These are phyloP conservation scores for Drosophila kuntzei DNA, from an alignment of 2,888 invertebrate genomes.

Conservation along the genomic window DNA sequence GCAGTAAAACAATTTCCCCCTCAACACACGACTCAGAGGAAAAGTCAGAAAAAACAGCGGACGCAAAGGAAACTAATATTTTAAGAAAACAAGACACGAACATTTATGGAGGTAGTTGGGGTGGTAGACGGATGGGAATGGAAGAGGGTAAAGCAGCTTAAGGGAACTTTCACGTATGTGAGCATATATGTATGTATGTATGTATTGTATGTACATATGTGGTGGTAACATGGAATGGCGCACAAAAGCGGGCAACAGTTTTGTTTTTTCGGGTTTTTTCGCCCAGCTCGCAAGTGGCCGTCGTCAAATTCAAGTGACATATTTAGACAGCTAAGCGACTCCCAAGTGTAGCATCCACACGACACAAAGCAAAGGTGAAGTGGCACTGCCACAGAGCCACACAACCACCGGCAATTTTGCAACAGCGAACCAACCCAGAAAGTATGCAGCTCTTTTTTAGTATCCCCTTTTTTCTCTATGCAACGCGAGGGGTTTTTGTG, in stretches of 20 bases:
- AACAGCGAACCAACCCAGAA: constrained; percentile 40
- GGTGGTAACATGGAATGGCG: constrained; percentile 13
- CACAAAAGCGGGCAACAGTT: constrained; percentile 65
- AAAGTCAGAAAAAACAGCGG: constrained; percentile 38
- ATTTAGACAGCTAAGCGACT: constrained; percentile 80
- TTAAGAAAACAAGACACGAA: constrained; percentile 78
- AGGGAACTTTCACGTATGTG: constrained; percentile 13
- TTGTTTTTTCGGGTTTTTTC: constrained; percentile 34
- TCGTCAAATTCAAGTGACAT: constrained; percentile 80
- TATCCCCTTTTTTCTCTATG: constrained; percentile 41
- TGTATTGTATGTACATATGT: constrained; percentile 12
- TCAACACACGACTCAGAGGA: neutral
- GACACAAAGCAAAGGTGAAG: constrained; percentile 72
- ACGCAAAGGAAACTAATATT: constrained; percentile 77
- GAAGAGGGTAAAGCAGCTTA: constrained; percentile 37
- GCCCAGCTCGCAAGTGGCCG: constrained; percentile 73
- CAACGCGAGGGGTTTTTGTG: constrained; percentile 39
- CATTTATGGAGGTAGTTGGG: constrained; percentile 24
- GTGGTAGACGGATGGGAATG: neutral
- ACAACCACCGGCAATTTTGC: constrained; percentile 58
- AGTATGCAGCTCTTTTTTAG: constrained; percentile 49
- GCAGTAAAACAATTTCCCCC: constrained; percentile 77
- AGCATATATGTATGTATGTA: constrained; percentile 1
- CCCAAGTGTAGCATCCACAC: constrained; percentile 66
- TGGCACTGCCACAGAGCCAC: constrained; percentile 51